Base-by-base conservation (phyloP, 2,888 invertebrate species). In the Amphimallon solstitiale region DNA sequence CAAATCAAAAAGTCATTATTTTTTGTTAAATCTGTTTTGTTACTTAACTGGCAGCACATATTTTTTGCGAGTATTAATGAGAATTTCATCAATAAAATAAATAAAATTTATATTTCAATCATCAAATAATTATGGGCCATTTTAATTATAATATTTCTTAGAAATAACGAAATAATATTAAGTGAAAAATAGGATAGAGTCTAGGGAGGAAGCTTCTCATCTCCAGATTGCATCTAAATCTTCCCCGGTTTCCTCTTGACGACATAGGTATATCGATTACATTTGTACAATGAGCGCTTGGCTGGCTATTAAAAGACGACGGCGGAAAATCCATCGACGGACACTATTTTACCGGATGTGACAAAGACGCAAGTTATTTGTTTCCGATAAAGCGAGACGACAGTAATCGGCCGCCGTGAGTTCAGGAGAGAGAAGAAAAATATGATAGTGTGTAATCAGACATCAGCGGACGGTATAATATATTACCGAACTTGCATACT, bases 381-480 rank as follows among this genome's bases (percentile, higher is more conserved):
- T 81, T 81, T 82, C 82, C 81, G 81, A 81, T 81, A 78, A 78
- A 80, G 73, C 71, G 71, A 75, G 73, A 77, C 77, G 68, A 70
- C 68, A 69, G 68, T 67, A 23, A 45, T 68, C 62, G 63, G 65
- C 63, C 63, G 67, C 71, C 68, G 71, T 51, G 65, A 70, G 72
- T 70, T 65, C 63, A 69, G 69, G 72, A 81, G 71, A 72, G 76
- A 77, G 80, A 81, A 75, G 75, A 80, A 80, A 81, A 81, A 80
- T 81, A 82, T 82, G 81, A 82, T 80, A 81, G 81, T 81, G 79
- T 81, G 80, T 81, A 81, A 81, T 81, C 81, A 80, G 80, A 79
- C 80, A 80, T 79, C 80, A 77, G 76, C 78, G 78, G 77, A 78
- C 77, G 78, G 78, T 74, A 78, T 77, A 76, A 77, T 77, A 77